Percentiles rank a stretch among this genome's conserved stretches.
Evolutionary conservation across 1,140 invertebrate species (phyloP).

Genomic region (Drosophila fuyamai): DNA sequence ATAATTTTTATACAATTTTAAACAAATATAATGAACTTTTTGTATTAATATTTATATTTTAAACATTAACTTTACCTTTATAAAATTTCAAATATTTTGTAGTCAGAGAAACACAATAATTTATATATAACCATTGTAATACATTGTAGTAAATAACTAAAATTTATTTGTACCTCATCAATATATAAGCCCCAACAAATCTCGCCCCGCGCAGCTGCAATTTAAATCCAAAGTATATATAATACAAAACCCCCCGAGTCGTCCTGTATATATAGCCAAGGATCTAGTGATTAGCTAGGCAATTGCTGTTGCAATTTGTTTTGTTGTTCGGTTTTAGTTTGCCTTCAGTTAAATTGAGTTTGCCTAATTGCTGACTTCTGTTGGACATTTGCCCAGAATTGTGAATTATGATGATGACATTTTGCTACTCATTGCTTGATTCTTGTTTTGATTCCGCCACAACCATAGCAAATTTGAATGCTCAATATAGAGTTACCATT

Average conservation of each 20-base stretch:
- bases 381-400: conserved; percentile 45
- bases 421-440: conserved; percentile 63
- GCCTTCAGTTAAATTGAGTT: conserved; percentile 40
- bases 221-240: conserved; percentile 3
- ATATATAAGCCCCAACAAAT: neutral
- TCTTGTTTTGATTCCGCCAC: conserved; percentile 55
- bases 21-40: neutral
- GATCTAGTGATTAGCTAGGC: conserved; percentile 29
- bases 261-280: conserved; percentile 17
- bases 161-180: neutral
- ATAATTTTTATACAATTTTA: neutral
- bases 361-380: conserved; percentile 47
- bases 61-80: neutral
- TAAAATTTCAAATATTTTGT: neutral
- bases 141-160: neutral
- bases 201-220: conserved; percentile 19
- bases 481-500: conserved; percentile 74
- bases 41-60: neutral
- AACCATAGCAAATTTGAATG: conserved; percentile 80
- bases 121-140: neutral
- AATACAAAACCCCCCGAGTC: neutral
- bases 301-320: conserved; percentile 48
- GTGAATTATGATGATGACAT: conserved; percentile 49
- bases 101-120: neutral
- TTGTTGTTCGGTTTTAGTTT: conserved; percentile 43